phyloP scores from a whole-genome alignment of 2,113 vertebrate species.

The Gallinago media region DNA sequence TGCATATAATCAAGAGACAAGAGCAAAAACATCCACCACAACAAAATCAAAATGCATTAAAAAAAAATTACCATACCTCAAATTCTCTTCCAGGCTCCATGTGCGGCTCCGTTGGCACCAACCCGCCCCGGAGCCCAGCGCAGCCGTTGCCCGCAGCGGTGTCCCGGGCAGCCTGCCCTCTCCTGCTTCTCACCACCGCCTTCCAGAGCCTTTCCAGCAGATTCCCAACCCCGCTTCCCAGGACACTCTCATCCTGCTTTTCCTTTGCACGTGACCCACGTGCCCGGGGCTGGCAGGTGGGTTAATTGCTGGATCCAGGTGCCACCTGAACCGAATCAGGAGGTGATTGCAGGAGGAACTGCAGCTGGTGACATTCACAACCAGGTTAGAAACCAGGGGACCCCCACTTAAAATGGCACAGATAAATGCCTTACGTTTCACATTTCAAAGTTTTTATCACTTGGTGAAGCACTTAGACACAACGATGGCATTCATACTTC shows the following conservation, averaged over 20 bases:
- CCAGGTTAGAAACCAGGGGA: background rate
- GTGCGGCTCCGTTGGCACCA: background rate
- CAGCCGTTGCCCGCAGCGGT: background rate
- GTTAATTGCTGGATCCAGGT: background rate
- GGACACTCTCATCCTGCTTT: background rate
- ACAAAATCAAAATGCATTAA: background rate
- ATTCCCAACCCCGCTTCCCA: background rate
- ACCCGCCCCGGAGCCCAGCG: background rate
- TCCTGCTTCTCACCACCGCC: background rate
- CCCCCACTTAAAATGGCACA: background rate
- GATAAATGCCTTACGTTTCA: background rate
- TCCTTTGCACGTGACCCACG: fast-evolving
- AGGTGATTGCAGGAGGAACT: background rate
- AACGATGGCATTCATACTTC: background rate
- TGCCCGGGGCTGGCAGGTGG: background rate
- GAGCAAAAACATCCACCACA: background rate
- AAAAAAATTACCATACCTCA: background rate
- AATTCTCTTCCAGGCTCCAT: background rate
- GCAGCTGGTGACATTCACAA: background rate
- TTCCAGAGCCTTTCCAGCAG: background rate
- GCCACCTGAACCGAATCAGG: background rate
- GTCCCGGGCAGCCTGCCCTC: background rate
- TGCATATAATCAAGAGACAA: background rate
- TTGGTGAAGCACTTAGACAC: background rate
- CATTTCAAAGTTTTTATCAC: background rate